Evolutionary conservation across 2,888 invertebrate species (phyloP).

Genomic region (Corythucha ciliata): DNA sequence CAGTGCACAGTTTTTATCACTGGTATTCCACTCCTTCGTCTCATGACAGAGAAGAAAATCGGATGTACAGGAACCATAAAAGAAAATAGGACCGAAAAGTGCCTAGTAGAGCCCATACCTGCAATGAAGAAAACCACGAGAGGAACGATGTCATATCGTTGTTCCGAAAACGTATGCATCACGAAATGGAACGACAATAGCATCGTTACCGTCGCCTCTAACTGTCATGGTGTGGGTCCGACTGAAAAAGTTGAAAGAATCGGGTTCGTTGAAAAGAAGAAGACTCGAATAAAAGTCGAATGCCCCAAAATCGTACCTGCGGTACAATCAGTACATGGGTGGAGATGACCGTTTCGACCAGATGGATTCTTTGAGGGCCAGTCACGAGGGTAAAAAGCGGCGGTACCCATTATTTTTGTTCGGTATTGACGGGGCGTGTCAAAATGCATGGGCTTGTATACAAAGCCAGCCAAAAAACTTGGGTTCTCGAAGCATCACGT

Average conservation of each 20-base stretch:
- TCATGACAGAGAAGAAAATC: slow-evolving; percentile 1
- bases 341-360: slow-evolving; percentile 16
- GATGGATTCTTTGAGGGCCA: slow-evolving; percentile 6
- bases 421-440: slow-evolving; percentile 17
- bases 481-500: no score
- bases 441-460: slow-evolving; percentile 19
- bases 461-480: neutral
- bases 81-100: slow-evolving; percentile 7
- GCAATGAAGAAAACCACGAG: slow-evolving; percentile 5
- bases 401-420: slow-evolving; percentile 18
- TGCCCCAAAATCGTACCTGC: slow-evolving; percentile 10
- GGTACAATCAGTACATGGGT: slow-evolving; percentile 21
- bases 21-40: neutral
- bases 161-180: neutral
- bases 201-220: slow-evolving; percentile 19
- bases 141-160: neutral
- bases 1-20: no score
- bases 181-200: slow-evolving; percentile 22
- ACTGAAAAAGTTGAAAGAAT: slow-evolving; percentile 18
- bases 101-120: slow-evolving; percentile 4
- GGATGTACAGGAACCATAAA: slow-evolving; percentile 6
- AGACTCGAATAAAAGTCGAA: slow-evolving; percentile 4
- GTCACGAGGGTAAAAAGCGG: slow-evolving; percentile 22
- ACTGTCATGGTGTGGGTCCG: slow-evolving; percentile 13
- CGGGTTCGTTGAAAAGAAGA: slow-evolving; percentile 7